These are phyloP conservation scores for Prunella fulvescens DNA, from an alignment of 2,113 vertebrate species.

Conservation along the genomic window DNA sequence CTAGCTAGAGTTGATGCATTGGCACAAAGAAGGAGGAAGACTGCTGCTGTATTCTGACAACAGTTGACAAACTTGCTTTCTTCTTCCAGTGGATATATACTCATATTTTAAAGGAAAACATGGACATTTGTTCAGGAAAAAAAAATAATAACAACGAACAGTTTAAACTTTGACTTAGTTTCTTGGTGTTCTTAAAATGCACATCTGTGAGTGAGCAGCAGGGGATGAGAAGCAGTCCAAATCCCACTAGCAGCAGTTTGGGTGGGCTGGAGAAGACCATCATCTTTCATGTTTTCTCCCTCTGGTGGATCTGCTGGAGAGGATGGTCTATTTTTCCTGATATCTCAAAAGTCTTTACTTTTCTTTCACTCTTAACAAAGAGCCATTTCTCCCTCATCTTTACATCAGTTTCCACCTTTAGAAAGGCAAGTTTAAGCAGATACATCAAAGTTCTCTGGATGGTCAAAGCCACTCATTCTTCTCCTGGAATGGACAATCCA, in stretches of 20 bases:
- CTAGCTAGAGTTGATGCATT: not conserved
- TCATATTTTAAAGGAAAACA: not conserved
- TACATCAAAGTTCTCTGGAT: not conserved
- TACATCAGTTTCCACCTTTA: not conserved
- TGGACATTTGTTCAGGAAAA: not conserved
- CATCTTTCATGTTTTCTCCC: not conserved
- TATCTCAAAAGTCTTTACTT: not conserved
- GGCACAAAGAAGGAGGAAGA: not conserved
- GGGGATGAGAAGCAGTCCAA: not conserved
- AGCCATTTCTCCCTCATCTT: not conserved
- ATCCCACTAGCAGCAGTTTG: not conserved
- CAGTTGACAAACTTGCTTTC: not conserved
- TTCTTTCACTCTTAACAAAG: not conserved
- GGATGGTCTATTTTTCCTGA: not conserved
- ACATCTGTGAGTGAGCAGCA: not conserved
- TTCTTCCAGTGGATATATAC: not conserved
- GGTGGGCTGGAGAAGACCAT: not conserved
- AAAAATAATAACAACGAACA: fast-evolving
- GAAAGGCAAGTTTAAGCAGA: not conserved
- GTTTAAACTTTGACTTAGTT: not conserved
- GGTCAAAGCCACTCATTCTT: not conserved
- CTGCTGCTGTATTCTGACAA: not conserved
- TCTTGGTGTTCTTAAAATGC: not conserved
- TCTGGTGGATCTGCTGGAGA: not conserved
- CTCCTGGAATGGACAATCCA: not conserved